Evolutionary conservation across 1,140 invertebrate species (phyloP).

Genomic region (Stegodyphus dumicola): DNA sequence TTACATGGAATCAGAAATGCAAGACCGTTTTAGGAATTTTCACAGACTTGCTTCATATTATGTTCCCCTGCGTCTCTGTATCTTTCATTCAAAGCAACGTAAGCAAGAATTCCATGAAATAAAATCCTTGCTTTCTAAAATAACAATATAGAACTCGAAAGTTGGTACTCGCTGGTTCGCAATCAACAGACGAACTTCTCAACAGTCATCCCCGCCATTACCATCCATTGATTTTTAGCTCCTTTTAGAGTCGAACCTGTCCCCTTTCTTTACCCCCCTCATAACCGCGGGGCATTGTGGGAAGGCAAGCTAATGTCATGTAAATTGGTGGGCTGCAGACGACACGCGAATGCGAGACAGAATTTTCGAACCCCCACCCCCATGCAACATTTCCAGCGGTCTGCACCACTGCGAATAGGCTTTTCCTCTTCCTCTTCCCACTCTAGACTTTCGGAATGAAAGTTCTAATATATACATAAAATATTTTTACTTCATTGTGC

Average conservation of each 20-base stretch:
- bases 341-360: slow-evolving; percentile 26
- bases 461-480: slow-evolving; percentile 41
- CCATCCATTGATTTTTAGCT: slow-evolving; percentile 52
- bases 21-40: too few relatives aligned
- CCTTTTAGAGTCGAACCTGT: slow-evolving; percentile 13
- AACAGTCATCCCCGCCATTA: not conserved
- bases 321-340: slow-evolving; percentile 58
- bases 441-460: not conserved
- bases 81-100: too few relatives aligned
- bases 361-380: slow-evolving; percentile 22
- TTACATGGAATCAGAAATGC: too few relatives aligned
- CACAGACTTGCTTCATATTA: too few relatives aligned
- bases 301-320: slow-evolving; percentile 58
- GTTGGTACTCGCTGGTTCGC: too few relatives aligned
- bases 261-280: slow-evolving; percentile 15
- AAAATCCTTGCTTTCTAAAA: too few relatives aligned
- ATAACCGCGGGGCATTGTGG: slow-evolving; percentile 56
- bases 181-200: too few relatives aligned
- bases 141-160: too few relatives aligned
- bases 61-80: too few relatives aligned
- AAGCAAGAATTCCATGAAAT: too few relatives aligned
- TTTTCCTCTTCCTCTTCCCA: not conserved
- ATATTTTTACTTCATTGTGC: slow-evolving; percentile 25
- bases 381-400: not conserved
- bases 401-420: not conserved